phyloP scores from a whole-genome alignment of 2,888 invertebrate species.

The Drosophila rellima region DNA sequence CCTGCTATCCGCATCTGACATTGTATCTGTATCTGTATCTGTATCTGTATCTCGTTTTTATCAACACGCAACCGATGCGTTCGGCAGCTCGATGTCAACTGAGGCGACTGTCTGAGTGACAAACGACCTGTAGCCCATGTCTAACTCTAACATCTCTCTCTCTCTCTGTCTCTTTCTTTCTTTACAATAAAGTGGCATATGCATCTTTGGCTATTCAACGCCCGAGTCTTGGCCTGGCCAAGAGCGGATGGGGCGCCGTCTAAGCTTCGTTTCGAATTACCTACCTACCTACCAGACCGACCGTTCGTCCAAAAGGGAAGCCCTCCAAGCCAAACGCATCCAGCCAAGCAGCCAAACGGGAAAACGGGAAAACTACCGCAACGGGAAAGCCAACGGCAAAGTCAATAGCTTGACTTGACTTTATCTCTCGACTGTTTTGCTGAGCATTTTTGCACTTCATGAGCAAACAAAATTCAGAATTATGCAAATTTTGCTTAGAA shows the following conservation, averaged over 20 bases:
- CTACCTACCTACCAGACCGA: background rate
- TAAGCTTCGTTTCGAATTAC: constrained; percentile 58
- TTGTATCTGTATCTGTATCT: constrained; percentile 1
- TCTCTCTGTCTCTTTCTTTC: background rate
- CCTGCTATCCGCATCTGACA: constrained; percentile 64
- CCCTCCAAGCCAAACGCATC: constrained; percentile 60
- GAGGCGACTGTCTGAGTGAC: constrained; percentile 29
- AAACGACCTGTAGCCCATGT: constrained; percentile 18
- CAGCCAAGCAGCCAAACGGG: constrained; percentile 46
- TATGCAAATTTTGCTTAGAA: constrained; percentile 11
- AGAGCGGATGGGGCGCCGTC: constrained; percentile 22
- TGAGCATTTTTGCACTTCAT: constrained; percentile 41
- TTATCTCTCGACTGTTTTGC: constrained; percentile 55
- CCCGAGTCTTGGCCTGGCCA: constrained; percentile 42
- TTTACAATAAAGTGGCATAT: constrained; percentile 29
- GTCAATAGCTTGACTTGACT: constrained; percentile 24
- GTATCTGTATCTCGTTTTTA: constrained; percentile 5
- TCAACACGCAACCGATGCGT: constrained; percentile 46
- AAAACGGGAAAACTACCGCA: constrained; percentile 51
- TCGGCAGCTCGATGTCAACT: constrained; percentile 65
- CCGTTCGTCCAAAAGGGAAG: constrained; percentile 63
- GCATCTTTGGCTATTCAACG: constrained; percentile 49
- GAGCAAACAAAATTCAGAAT: constrained; percentile 18
- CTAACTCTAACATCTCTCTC: constrained; percentile 1
- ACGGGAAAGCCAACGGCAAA: constrained; percentile 39